phyloP scores from a whole-genome alignment of 2,888 invertebrate genomes.

The Thereva unica region DNA sequence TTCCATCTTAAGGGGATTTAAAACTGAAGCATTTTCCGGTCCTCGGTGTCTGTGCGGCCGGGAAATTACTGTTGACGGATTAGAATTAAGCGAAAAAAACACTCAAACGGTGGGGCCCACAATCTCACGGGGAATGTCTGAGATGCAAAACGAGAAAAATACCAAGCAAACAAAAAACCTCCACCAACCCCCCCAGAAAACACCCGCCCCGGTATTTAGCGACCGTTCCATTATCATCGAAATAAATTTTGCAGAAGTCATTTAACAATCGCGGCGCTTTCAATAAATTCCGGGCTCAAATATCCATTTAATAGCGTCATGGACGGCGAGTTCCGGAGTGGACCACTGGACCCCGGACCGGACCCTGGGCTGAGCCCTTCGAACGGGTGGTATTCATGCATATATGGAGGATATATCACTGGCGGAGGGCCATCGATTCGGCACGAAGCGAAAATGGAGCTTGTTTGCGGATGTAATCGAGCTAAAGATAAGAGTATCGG shows the following conservation, averaged over 20 bases:
- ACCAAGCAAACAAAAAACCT: not conserved
- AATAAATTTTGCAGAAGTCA: constrained; percentile 47
- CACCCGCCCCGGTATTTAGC: too few relatives aligned
- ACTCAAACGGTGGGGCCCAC: not conserved
- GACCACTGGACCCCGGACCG: constrained; percentile 7
- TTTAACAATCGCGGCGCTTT: constrained; percentile 46
- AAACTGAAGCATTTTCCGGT: constrained; percentile 24
- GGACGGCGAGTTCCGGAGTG: constrained; percentile 26
- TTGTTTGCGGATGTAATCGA: constrained; percentile 30
- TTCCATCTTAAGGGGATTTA: constrained; percentile 33
- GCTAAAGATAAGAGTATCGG: constrained; percentile 20
- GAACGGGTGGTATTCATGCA: not conserved
- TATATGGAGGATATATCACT: constrained; percentile 7
- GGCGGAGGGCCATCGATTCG: constrained; percentile 9
- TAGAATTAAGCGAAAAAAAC: constrained; percentile 42
- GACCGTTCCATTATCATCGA: constrained; percentile 33
- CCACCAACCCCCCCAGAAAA: too few relatives aligned
- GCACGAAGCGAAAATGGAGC: constrained; percentile 26
- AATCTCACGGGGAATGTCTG: not conserved
- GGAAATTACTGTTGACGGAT: constrained; percentile 44
- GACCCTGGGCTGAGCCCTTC: constrained; percentile 8
- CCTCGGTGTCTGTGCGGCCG: constrained; percentile 32
- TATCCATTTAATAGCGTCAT: constrained; percentile 45
- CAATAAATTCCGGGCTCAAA: constrained; percentile 46
- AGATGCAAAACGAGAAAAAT: not conserved